Conservation (phyloP, 1,140 invertebrate genomes). For the Lasioglossum albipes region DNA sequence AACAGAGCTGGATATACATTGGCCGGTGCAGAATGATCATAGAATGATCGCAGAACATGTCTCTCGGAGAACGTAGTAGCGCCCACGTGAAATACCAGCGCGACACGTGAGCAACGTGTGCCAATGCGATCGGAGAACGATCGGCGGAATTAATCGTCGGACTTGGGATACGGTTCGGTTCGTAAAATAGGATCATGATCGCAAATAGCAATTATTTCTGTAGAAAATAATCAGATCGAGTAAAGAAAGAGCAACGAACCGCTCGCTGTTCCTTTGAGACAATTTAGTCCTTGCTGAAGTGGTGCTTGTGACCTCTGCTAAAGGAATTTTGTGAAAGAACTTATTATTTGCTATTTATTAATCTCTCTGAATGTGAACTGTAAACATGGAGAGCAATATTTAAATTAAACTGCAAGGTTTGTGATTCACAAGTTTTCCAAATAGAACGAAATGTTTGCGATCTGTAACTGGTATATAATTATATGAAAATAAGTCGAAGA, state of each 20-base stretch:
- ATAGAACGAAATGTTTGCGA: no score
- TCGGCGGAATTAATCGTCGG: conserved; percentile 11
- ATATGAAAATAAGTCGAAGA: no score
- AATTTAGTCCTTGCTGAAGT: not conserved
- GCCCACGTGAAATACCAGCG: conserved; percentile 48
- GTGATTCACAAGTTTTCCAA: no score
- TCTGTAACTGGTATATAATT: no score
- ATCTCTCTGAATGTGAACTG: no score
- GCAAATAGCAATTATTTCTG: not conserved
- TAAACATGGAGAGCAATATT: no score
- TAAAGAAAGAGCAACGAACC: not conserved
- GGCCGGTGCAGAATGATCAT: not conserved
- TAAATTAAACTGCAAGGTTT: no score
- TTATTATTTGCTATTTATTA: no score
- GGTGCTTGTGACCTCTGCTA: not conserved
- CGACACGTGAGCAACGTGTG: conserved; percentile 41
- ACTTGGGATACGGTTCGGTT: conserved; percentile 6
- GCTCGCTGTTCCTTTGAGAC: not conserved
- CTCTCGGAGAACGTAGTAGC: conserved; percentile 17
- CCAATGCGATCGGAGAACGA: conserved; percentile 1
- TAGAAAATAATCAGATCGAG: not conserved
- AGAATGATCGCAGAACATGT: conserved; percentile 21
- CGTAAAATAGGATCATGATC: conserved; percentile 1
- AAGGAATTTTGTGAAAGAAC: not conserved
- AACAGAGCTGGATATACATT: not conserved